These are phyloP conservation scores for Urocolius indicus DNA, from an alignment of 2,113 vertebrate species.

Conservation along the genomic window DNA sequence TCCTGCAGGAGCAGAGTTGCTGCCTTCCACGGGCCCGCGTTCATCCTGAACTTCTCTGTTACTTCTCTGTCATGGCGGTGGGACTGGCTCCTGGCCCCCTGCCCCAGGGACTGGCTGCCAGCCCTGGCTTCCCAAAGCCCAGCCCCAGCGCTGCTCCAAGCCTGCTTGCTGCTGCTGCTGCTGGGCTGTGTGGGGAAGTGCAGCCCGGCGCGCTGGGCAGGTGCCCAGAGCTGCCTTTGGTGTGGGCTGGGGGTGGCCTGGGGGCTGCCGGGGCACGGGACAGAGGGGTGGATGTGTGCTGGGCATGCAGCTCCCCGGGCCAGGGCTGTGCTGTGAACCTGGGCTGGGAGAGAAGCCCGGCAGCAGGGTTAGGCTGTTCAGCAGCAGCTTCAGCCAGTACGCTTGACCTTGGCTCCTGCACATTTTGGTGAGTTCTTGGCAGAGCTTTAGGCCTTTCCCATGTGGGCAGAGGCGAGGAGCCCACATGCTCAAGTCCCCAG, in stretches of 20 bases:
- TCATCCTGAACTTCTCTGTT: neutral
- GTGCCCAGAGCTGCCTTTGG: neutral
- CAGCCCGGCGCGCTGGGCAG: neutral
- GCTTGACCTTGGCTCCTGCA: neutral
- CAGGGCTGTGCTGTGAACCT: neutral
- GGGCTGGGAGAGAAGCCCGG: neutral
- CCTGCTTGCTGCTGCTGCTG: neutral
- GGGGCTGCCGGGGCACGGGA: neutral
- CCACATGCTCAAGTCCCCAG: neutral
- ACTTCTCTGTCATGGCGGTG: neutral
- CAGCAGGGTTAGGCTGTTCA: neutral
- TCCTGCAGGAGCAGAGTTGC: neutral
- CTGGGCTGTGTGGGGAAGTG: rapidly evolving
- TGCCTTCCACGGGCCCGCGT: rapidly evolving
- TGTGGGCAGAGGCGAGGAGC: neutral
- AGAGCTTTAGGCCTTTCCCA: neutral
- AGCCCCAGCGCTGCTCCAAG: neutral
- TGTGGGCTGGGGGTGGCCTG: neutral
- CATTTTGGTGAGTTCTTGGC: neutral
- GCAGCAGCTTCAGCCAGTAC: neutral
- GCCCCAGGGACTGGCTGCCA: neutral
- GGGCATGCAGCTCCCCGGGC: neutral
- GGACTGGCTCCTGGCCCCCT: neutral
- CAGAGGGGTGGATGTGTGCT: neutral
- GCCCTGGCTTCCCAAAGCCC: neutral